Evolutionary conservation across 2,888 invertebrate genomes (phyloP), one percentile per base, ranked within the genome.

Genomic region (Dusona sp.): DNA sequence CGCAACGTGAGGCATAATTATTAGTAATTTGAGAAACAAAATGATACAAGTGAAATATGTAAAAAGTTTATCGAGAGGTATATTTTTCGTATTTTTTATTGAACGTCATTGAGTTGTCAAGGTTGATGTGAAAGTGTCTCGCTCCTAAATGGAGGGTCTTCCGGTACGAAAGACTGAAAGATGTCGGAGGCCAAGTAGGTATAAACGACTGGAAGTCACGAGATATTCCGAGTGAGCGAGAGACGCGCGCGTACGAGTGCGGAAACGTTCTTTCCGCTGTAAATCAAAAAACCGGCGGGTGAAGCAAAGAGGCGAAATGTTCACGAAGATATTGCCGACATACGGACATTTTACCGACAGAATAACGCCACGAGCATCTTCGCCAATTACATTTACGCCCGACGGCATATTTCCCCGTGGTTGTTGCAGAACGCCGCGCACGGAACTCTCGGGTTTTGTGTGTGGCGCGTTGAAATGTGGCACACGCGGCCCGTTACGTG

Each of bases 401-500:
- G 89, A 88, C 88, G 85, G 87, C 86, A 79, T 86, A 38, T 80
- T 72, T 72, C 33, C 16, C n/a, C 87, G 86, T 88, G 79, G 90
- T 86, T 61, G 29, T 61, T 61, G 61, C 16, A 61, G 90, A 88
- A 88, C 86, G 82, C 87, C 86, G 82, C 87, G 88, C 89, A 89
- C 89, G 83, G 8, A 57, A 70, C 16, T 11, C 57, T 79, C 57
- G 57, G n/a, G 57, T 68, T 57, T 54, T 67, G 67, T 33, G 87
- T 88, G 90, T 29, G 6, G 3, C 61, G 89, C 90, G 92, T 90
- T 91, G 91, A 90, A 91, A 91, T 89, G 90, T 90, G 90, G 85
- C 85, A 82, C 78, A 85, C 72, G 70, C 79, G 82, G 42, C 77
- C 72, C 70, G 42, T 61, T 48, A 51, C 42, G n/a, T 57, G 61